Base-by-base conservation (phyloP, 2,888 invertebrate species). In the Uloborus plumipes region DNA sequence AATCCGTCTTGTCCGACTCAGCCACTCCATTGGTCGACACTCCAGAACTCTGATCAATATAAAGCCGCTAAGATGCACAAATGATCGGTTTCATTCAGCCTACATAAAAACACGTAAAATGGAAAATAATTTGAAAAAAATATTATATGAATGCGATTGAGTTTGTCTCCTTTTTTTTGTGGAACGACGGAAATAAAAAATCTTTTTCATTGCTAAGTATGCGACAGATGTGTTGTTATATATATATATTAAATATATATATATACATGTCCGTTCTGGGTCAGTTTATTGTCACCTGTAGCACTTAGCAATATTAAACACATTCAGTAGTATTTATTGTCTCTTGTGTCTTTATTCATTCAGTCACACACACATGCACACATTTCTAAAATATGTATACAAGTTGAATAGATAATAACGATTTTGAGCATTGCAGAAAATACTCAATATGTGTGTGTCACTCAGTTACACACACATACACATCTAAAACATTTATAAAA, bases 251-350 rank as follows among this genome's bases (percentile, higher is more conserved):
- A 80, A 69, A 80, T 80, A 80, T 79, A 79, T 39, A 39, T 75
- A 81, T 75, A 75, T 81, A 76, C 71, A 75, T 81, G 81, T 81
- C 81, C 75, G 71, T 81, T 81, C 69, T 66, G 81, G 81, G 66
- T 75, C 70, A 75, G 81, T 81, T 81, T 71, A 71, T 70, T 74
- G 81, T 81, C 81, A 81, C 81, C 81, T 81, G 81, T 81, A 81
- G 81, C 81, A 75, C 81, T 81, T 81, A 81, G 81, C 81, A 81
- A 81, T 81, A 81, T 81, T 81, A 81, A 81, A 81, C 81, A 81
- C 81, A 70, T 81, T 81, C 70, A 75, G 81, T 81, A 81, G 81
- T 80, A 81, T 53, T 39, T 31, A 16, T 20, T 70, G 74, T 80
- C 26, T 74, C 20, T 64, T 69, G 80, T 71, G 47, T 74, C 55